Evolutionary conservation across 2,888 invertebrate species (phyloP), one percentile per base, ranked within the genome.

Genomic region (Mesorhabditis spiculigera): DNA sequence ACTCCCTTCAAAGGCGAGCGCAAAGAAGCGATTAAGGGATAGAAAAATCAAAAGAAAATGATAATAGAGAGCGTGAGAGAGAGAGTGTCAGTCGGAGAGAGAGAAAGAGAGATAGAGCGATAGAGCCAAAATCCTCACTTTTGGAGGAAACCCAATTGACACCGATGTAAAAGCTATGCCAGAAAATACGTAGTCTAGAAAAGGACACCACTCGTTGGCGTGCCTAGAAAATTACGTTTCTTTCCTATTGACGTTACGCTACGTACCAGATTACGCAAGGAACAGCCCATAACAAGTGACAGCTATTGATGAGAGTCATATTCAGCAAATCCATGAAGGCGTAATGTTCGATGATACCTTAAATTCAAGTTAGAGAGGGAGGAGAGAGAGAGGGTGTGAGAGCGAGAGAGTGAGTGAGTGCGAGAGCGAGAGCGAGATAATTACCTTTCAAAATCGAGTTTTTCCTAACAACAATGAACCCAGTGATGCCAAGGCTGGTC

Each of bases 321-420:
- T 50, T 50, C n/a, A 50, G n/a, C 58, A 50, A 50, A 50, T 50
- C 58, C 8, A 50, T n/a, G n/a, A 50, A 50, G n/a, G 58, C 58
- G n/a, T 50, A 50, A n/a, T 50, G 58, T n/a, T 50, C 58, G n/a
- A 50, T 50, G n/a, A 50, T 50, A n/a, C 58, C 58, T 50, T 28
- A 28, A 28, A 28, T 28, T 28, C 28, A 28, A 28, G 28, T 28
- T 28, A 28, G 28, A 28, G 28, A 28, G 1, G 28, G 28, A 28
- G 28, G 1, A 28, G 28, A 28, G 28, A 28, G 28, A 28, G 28
- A 28, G 28, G 1, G 1, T 28, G 28, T 1, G 28, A 28, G 1
- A 1, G 28, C 28, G 28, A 28, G 28, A 28, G 28, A 28, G 28
- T n/a, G n/a, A n/a, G n/a, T n/a, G n/a, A 28, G 28, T 3, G 28